phyloP scores from a whole-genome alignment of 2,888 invertebrate species.

The Frankliniella fusca region DNA sequence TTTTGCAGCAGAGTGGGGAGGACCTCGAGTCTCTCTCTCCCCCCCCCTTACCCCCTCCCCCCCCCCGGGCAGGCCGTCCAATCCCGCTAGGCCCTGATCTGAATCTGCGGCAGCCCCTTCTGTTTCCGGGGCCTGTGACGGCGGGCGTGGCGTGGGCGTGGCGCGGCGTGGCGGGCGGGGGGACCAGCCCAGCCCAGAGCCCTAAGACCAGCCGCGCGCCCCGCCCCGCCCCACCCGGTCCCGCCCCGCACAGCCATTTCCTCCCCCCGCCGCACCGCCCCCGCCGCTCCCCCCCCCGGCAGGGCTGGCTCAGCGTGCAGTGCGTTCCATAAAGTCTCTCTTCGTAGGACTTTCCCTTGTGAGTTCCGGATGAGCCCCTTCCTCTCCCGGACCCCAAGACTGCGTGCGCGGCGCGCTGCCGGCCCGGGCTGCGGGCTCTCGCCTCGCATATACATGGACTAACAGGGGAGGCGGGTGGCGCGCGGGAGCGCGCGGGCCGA shows the following conservation, averaged over 20 bases:
- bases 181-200: too few species aligned
- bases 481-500: background rate
- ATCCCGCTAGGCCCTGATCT: background rate
- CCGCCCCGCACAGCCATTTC: background rate
- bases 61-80: background rate
- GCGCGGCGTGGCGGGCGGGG: too few species aligned
- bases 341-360: slow-evolving; percentile 18
- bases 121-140: background rate
- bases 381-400: background rate
- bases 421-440: background rate
- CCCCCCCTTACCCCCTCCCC: background rate
- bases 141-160: background rate
- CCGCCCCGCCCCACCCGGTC: background rate
- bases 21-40: background rate
- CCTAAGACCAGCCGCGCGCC: background rate
- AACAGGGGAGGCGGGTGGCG: background rate
- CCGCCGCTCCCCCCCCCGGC: background rate
- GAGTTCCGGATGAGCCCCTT: slow-evolving; percentile 14
- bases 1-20: background rate
- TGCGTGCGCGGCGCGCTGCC: background rate
- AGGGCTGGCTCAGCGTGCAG: slow-evolving; percentile 3
- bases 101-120: background rate
- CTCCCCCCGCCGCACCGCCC: background rate
- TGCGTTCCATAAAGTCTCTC: slow-evolving; percentile 16
- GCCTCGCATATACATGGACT: too few species aligned